Evolutionary conservation across 2,797 vertebrate genomes (phyloP).

Genomic region (Enteromius radiatus): DNA sequence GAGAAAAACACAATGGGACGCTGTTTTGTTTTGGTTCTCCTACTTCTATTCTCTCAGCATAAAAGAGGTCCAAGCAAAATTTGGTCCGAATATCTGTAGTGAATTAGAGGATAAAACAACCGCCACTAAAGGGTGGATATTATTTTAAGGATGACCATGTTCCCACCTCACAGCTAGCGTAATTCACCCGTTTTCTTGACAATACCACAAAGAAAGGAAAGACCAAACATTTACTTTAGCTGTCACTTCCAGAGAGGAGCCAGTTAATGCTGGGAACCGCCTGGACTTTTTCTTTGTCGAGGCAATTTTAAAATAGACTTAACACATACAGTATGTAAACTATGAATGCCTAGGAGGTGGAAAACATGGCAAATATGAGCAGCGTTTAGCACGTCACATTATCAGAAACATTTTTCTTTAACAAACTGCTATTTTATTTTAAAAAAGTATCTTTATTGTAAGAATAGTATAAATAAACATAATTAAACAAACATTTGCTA

Average conservation of each 20-base stretch:
- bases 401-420: not conserved
- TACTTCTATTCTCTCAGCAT: constrained; percentile 7
- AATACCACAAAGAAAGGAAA: constrained; percentile 41
- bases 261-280: constrained; percentile 22
- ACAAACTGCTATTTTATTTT: constrained; percentile 47
- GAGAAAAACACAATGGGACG: constrained; percentile 61
- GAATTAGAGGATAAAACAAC: constrained; percentile 53
- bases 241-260: constrained; percentile 30
- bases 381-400: not conserved
- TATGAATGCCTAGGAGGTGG: not conserved
- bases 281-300: constrained; percentile 1
- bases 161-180: constrained; percentile 24
- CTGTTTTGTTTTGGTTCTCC: constrained; percentile 56
- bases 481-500: constrained; percentile 59
- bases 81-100: constrained; percentile 62
- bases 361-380: not conserved
- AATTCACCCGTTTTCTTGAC: constrained; percentile 30
- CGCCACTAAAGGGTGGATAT: constrained; percentile 19
- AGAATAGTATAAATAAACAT: constrained; percentile 73
- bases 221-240: constrained; percentile 41
- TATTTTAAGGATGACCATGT: constrained; percentile 45
- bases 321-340: constrained; percentile 9
- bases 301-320: constrained; percentile 5
- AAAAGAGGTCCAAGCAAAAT: constrained; percentile 51
- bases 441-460: constrained; percentile 67